Evolutionary conservation across 2,797 vertebrate genomes (phyloP).

Genomic region (Notolabrus celidotus): DNA sequence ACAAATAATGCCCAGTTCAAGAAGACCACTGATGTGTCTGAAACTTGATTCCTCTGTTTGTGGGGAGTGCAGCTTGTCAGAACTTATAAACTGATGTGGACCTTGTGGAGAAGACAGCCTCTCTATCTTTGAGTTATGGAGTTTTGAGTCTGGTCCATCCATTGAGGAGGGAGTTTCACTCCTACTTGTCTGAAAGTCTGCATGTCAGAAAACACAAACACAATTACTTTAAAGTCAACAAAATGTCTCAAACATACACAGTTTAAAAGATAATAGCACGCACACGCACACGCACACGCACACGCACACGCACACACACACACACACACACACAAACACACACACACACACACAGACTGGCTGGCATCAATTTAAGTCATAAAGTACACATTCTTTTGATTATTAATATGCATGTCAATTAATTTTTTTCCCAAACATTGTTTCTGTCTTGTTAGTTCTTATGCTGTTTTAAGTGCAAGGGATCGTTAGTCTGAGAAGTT

Average conservation of each 20-base stretch:
- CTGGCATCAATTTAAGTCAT: no score
- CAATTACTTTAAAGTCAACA: neutral
- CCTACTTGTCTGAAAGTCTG: conserved; percentile 59
- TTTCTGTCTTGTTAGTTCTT: no score
- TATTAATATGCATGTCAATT: no score
- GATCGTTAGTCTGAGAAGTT: no score
- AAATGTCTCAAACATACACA: neutral
- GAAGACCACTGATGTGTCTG: conserved; percentile 74
- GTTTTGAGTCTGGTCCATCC: conserved; percentile 52
- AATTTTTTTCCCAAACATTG: no score
- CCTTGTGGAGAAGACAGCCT: conserved; percentile 38
- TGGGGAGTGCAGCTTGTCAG: conserved; percentile 29
- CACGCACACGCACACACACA: no score
- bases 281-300: no score
- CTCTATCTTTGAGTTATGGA: conserved; percentile 53
- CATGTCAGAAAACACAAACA: conserved; percentile 41
- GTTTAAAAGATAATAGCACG: no score
- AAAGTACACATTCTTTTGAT: no score
- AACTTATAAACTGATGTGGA: conserved; percentile 31
- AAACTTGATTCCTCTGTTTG: conserved; percentile 62
- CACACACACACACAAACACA: no score
- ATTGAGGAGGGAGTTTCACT: conserved; percentile 44
- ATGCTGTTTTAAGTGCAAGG: no score
- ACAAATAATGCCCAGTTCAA: conserved; percentile 87
- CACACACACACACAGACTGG: no score